Conservation (phyloP, 2,797 vertebrate genomes). For the Lerista edwardsae region DNA sequence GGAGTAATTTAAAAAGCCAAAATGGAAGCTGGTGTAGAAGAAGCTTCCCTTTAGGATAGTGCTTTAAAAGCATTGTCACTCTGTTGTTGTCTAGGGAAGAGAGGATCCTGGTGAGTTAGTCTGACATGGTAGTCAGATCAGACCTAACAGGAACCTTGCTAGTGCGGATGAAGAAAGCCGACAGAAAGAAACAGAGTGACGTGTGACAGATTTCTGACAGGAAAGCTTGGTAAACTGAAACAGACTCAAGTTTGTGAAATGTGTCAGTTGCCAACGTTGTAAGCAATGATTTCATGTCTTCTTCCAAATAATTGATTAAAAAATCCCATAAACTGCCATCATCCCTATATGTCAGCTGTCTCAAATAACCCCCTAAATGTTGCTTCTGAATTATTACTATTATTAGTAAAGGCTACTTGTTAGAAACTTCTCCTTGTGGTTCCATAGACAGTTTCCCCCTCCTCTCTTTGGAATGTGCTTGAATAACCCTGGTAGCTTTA, state of each 20-base stretch:
- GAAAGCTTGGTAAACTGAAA: conserved; percentile 1
- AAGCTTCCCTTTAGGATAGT: neutral
- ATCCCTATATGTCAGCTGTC: neutral
- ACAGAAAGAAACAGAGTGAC: conserved; percentile 4
- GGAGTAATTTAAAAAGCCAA: neutral
- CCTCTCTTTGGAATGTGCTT: neutral
- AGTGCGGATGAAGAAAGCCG: neutral
- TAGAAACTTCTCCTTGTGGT: too few relatives aligned
- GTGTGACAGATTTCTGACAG: conserved; percentile 5
- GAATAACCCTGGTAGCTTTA: neutral
- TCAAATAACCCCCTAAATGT: conserved; percentile 7
- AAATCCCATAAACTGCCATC: neutral
- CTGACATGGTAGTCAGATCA: neutral
- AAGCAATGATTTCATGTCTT: conserved; percentile 17
- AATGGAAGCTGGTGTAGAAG: neutral
- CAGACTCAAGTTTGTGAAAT: conserved; percentile 5
- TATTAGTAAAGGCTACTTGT: neutral
- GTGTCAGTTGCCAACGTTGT: conserved; percentile 13
- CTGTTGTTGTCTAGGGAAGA: neutral
- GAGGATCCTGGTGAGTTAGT: neutral
- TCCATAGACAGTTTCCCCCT: neutral
- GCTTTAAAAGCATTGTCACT: neutral
- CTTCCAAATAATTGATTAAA: conserved; percentile 25
- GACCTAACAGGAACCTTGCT: neutral
- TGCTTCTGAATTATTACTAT: neutral